These are phyloP conservation scores for Salticus scenicus DNA, from an alignment of 2,888 invertebrate species.

Conservation along the genomic window DNA sequence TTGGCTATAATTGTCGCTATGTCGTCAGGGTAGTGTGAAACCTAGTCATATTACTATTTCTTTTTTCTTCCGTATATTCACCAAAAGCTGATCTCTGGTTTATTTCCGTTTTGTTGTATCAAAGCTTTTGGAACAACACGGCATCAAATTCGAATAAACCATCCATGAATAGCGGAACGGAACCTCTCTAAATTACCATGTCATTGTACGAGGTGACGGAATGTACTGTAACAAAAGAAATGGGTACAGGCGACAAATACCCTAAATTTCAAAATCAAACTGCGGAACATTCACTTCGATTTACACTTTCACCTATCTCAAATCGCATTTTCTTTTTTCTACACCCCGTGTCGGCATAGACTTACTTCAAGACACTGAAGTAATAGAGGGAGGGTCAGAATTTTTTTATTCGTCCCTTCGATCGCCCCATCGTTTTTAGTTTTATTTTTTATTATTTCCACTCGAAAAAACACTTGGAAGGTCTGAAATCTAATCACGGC, in stretches of 20 bases:
- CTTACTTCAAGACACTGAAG: neutral
- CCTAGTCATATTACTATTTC: no score
- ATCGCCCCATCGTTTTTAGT: neutral
- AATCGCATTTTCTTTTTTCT: neutral
- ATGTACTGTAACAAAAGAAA: constrained; percentile 16
- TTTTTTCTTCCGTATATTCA: no score
- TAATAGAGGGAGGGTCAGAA: neutral
- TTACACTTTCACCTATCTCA: constrained; percentile 11
- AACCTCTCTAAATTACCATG: no score
- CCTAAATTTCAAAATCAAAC: constrained; percentile 36
- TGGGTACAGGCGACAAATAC: neutral
- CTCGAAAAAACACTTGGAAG: constrained; percentile 41
- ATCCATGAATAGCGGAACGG: constrained; percentile 19
- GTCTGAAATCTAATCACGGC: constrained; percentile 53
- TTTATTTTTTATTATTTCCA: constrained; percentile 33
- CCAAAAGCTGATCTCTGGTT: neutral
- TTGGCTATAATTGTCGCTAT: no score
- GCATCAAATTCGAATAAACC: constrained; percentile 23
- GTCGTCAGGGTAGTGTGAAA: no score
- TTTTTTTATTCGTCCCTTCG: neutral
- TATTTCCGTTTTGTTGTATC: neutral
- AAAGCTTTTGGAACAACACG: neutral
- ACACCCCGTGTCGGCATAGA: constrained; percentile 10
- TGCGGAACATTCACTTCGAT: constrained; percentile 40
- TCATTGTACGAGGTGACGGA: no score